Conservation (phyloP, 2,797 vertebrate species). For the Parotocinclus haroldoi region DNA sequence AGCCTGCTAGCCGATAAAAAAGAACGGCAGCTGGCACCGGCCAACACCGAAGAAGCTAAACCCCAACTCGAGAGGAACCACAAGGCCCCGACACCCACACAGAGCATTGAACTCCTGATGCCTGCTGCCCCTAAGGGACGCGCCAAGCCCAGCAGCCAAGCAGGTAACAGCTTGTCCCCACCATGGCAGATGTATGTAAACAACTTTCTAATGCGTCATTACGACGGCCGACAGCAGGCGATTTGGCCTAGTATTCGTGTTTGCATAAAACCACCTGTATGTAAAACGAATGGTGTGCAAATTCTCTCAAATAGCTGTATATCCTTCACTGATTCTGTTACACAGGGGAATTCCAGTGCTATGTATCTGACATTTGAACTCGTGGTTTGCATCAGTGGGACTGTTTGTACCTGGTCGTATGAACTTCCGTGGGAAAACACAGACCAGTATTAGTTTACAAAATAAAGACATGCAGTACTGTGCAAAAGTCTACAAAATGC, state of each 20-base stretch:
- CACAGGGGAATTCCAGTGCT: too few relatives aligned
- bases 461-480: too few relatives aligned
- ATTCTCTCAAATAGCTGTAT: too few relatives aligned
- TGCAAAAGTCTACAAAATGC: too few relatives aligned
- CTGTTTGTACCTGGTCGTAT: too few relatives aligned
- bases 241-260: slow-evolving; percentile 8
- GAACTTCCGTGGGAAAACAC: too few relatives aligned
- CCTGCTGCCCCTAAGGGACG: slow-evolving; percentile 89
- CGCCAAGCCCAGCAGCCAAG: slow-evolving; percentile 87
- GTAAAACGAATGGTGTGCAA: background rate
- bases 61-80: slow-evolving; percentile 88
- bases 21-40: slow-evolving; percentile 72
- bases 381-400: too few relatives aligned
- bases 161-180: slow-evolving; percentile 69
- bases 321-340: too few relatives aligned
- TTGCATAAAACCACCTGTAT: slow-evolving; percentile 17
- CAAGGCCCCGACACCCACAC: slow-evolving; percentile 80
- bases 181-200: slow-evolving; percentile 18
- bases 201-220: slow-evolving; percentile 17
- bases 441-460: too few relatives aligned
- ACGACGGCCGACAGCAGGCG: slow-evolving; percentile 11
- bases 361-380: too few relatives aligned
- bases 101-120: slow-evolving; percentile 86
- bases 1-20: slow-evolving; percentile 92
- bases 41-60: slow-evolving; percentile 79